Conservation (phyloP, 2,888 invertebrate species). For the Neuroscelio doddi region DNA sequence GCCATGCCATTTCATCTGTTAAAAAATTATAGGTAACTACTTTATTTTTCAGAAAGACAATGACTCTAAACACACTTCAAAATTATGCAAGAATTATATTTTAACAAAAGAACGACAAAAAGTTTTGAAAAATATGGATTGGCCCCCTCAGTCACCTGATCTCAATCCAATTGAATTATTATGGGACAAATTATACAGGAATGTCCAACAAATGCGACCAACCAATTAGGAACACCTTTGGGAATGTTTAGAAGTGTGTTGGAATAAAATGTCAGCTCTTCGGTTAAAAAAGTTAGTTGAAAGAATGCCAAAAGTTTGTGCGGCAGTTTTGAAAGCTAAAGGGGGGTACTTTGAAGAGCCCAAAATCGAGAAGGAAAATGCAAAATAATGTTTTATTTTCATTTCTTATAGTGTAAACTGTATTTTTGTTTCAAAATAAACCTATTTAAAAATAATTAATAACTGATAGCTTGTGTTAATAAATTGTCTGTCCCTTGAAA, state of each 20-base stretch:
- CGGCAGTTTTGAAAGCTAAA: constrained; percentile 25
- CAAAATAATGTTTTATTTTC: no score
- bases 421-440: no score
- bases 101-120: constrained; percentile 13
- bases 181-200: constrained; percentile 39
- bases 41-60: constrained; percentile 49
- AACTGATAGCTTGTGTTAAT: no score
- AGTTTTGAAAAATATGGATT: constrained; percentile 24
- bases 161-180: constrained; percentile 39
- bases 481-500: no score
- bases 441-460: no score
- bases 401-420: no score
- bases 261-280: constrained; percentile 10
- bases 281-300: constrained; percentile 25
- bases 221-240: constrained; percentile 15
- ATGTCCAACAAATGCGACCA: constrained; percentile 14
- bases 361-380: no score
- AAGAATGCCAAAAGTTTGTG: constrained; percentile 20
- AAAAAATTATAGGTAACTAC: constrained; percentile 26
- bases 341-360: constrained; percentile 25
- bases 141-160: constrained; percentile 35
- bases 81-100: constrained; percentile 41
- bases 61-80: constrained; percentile 42
- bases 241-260: constrained; percentile 56
- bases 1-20: constrained; percentile 34